Percentiles rank a stretch among this genome's conserved stretches.
phyloP scores from a whole-genome alignment of 2,113 vertebrate genomes.

The Psilopsiagon aymara region DNA sequence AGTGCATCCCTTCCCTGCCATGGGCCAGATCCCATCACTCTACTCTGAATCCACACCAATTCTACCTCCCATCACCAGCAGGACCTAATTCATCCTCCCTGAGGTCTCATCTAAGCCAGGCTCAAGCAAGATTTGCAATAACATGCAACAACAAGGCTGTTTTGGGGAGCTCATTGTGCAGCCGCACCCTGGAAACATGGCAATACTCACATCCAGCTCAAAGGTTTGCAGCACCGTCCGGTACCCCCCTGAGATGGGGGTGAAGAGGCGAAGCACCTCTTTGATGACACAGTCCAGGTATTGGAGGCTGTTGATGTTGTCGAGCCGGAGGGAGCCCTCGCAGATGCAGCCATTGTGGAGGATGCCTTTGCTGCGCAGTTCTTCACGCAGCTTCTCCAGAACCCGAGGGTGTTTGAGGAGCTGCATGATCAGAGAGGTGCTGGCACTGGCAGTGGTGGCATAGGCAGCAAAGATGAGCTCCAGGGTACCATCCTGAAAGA shows the following conservation, averaged over 20 bases:
- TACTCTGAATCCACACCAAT: background rate
- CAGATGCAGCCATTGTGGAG: conserved; percentile 91
- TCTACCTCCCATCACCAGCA: background rate
- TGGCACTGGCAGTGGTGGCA: conserved; percentile 93
- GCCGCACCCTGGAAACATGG: fast-evolving
- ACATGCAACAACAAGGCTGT: background rate
- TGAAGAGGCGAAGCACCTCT: conserved; percentile 94
- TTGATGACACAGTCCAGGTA: conserved; percentile 99
- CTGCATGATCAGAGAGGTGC: conserved; percentile 97
- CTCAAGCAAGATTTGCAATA: background rate
- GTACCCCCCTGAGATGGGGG: conserved; percentile 93
- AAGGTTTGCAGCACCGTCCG: conserved; percentile 96
- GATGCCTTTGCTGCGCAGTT: conserved; percentile 86
- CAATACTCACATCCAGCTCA: conserved; percentile 90
- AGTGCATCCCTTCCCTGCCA: background rate
- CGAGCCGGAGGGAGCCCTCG: conserved; percentile 86
- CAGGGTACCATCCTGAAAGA: conserved; percentile 89
- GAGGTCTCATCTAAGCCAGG: background rate
- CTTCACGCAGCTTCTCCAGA: conserved; percentile 91
- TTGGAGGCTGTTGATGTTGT: conserved; percentile 85
- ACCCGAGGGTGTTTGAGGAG: conserved; percentile 90
- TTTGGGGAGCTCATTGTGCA: fast-evolving
- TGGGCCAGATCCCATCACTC: background rate
- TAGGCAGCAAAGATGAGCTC: conserved; percentile 97
- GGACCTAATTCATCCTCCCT: background rate